These are phyloP conservation scores for Mizuhopecten yessoensis DNA, from an alignment of 1,140 invertebrate species.

Conservation along the genomic window DNA sequence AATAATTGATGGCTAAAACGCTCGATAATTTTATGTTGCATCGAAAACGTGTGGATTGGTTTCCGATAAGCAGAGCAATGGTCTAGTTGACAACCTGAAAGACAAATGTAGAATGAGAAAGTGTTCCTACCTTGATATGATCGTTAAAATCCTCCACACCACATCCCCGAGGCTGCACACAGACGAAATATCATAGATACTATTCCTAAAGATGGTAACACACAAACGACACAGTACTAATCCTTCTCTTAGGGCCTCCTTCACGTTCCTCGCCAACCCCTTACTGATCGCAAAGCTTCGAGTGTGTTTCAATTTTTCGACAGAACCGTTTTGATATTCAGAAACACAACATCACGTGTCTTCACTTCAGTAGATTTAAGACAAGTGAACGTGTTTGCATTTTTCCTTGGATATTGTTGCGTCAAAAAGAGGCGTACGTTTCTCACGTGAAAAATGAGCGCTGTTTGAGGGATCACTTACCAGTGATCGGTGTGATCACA, in stretches of 20 bases:
- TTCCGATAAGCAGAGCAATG: not conserved
- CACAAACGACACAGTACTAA: not conserved
- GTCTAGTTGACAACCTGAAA: constrained; percentile 12
- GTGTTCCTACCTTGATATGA: not conserved
- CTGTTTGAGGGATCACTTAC: not conserved
- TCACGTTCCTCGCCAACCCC: not conserved
- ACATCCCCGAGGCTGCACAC: not conserved
- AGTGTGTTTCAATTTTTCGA: not conserved
- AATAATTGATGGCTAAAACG: not conserved
- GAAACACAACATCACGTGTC: not conserved
- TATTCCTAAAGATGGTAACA: not conserved
- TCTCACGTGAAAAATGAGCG: not conserved
- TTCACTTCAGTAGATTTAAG: not conserved
- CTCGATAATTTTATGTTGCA: constrained; percentile 16
- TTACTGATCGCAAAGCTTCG: not conserved
- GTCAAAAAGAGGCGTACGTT: not conserved
- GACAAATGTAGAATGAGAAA: constrained; percentile 20
- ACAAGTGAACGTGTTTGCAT: not conserved
- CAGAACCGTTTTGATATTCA: constrained; percentile 16
- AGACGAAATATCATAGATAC: not conserved
- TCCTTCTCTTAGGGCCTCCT: not conserved
- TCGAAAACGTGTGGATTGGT: not conserved
- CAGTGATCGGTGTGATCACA: too few species aligned
- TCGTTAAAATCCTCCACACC: not conserved
- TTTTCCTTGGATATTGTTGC: not conserved